These are phyloP conservation scores for Junonia oenone DNA, from an alignment of 2,888 invertebrate species.

Conservation along the genomic window DNA sequence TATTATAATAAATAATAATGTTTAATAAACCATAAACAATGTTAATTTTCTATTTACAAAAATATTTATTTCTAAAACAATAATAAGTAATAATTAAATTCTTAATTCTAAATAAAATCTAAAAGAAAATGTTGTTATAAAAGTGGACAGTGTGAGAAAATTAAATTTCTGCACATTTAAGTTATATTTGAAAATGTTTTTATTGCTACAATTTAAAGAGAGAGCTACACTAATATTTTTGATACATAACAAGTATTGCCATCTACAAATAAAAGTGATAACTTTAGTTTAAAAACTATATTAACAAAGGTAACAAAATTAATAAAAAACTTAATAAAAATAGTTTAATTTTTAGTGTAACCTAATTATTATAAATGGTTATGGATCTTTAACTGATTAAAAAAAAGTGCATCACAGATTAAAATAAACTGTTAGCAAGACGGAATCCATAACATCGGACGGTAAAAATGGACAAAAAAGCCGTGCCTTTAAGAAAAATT, in stretches of 20 bases:
- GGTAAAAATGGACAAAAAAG: constrained; percentile 54
- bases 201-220: neutral
- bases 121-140: neutral
- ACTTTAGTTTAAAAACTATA: neutral
- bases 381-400: neutral
- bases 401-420: constrained; percentile 9
- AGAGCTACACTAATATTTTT: neutral
- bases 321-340: too few species aligned
- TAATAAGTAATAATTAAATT: neutral
- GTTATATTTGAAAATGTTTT: neutral
- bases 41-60: constrained; percentile 4
- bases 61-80: neutral
- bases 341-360: neutral
- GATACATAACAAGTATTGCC: neutral
- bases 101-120: neutral
- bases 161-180: neutral
- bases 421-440: constrained; percentile 41
- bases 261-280: neutral
- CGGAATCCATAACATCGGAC: constrained; percentile 58
- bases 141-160: neutral
- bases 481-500: constrained; percentile 38
- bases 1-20: neutral
- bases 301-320: too few species aligned
- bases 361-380: constrained; percentile 1
- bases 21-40: constrained; percentile 6